phyloP scores from a whole-genome alignment of 2,113 vertebrate species.

The Eolophus roseicapilla region DNA sequence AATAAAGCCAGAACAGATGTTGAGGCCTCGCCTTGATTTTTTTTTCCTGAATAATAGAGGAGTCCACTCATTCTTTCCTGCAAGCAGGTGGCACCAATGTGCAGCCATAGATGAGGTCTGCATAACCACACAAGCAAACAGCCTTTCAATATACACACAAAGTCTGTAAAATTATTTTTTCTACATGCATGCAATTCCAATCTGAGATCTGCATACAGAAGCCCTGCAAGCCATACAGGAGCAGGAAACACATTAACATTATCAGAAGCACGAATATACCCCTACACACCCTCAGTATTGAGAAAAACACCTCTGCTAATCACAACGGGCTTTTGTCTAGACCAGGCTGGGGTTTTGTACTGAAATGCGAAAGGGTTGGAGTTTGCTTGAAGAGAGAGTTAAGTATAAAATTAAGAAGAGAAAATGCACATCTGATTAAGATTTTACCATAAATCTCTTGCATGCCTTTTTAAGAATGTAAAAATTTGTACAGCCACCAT shows the following conservation, averaged over 20 bases:
- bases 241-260: not conserved
- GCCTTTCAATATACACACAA: not conserved
- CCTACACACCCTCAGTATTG: not conserved
- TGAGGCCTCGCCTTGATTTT: slow-evolving; percentile 11
- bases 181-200: not conserved
- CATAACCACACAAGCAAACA: slow-evolving; percentile 22
- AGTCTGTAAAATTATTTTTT: not conserved
- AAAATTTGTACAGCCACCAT: not conserved
- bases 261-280: not conserved
- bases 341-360: not conserved
- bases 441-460: not conserved
- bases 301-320: slow-evolving; percentile 36
- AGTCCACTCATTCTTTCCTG: slow-evolving; percentile 8
- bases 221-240: not conserved
- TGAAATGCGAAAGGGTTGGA: not conserved
- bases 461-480: not conserved
- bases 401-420: not conserved
- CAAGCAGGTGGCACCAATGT: slow-evolving; percentile 62
- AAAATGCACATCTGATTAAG: not conserved
- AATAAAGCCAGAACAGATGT: slow-evolving; percentile 60
- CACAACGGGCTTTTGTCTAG: slow-evolving; percentile 5
- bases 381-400: not conserved
- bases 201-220: not conserved
- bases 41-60: not conserved
- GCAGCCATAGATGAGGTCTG: slow-evolving; percentile 37